Percentiles rank a stretch among this genome's conserved stretches.
phyloP scores from a whole-genome alignment of 2,888 invertebrate genomes.

The Nematopogon swammerdamellus region DNA sequence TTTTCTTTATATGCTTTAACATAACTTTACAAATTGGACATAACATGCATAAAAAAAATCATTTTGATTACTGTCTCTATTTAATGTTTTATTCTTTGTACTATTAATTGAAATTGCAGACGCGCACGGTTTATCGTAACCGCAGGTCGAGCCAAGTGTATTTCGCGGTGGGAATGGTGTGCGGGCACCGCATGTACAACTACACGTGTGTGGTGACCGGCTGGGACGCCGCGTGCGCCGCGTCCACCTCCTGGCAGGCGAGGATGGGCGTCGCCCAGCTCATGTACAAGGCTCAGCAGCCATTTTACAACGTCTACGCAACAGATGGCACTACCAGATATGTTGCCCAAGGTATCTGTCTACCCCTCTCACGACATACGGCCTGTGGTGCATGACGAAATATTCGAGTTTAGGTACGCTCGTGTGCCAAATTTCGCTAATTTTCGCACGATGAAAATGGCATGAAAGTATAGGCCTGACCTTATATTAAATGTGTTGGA shows the following conservation, averaged over 20 bases:
- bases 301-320: slow-evolving; percentile 68
- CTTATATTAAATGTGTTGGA: no score
- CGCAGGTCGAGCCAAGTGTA: slow-evolving; percentile 22
- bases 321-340: slow-evolving; percentile 67
- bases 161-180: slow-evolving; percentile 70
- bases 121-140: not conserved
- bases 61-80: no score
- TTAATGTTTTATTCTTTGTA: no score
- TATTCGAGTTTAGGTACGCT: no score
- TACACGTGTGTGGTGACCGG: slow-evolving; percentile 68
- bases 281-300: slow-evolving; percentile 53
- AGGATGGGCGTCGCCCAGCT: slow-evolving; percentile 56
- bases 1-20: no score
- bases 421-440: no score
- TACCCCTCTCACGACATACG: no score
- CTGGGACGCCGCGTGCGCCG: slow-evolving; percentile 61
- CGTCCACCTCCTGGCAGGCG: slow-evolving; percentile 50
- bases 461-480: no score
- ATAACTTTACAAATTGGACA: no score
- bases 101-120: not conserved
- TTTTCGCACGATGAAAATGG: no score
- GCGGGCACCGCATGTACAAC: slow-evolving; percentile 59
- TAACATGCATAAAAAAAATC: no score
- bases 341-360: slow-evolving; percentile 57
- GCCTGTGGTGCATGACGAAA: no score